Evolutionary conservation across 2,888 invertebrate species (phyloP).

Genomic region (Cynaeus angustus): DNA sequence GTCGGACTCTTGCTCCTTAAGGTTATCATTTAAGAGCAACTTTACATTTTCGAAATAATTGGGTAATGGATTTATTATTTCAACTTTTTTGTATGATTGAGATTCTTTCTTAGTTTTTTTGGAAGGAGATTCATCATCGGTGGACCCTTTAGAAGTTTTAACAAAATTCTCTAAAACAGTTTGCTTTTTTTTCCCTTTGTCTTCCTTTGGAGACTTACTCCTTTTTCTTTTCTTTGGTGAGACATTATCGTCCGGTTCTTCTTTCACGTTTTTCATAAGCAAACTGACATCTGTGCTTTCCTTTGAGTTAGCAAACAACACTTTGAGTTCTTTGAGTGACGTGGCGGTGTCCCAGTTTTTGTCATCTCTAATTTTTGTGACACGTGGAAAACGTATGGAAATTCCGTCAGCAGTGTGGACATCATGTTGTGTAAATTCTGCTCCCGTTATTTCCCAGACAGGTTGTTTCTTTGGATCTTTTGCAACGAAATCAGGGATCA

Average conservation of each 20-base stretch:
- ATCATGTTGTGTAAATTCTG: slow-evolving; percentile 84
- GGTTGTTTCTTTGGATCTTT: slow-evolving; percentile 88
- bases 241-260: neutral
- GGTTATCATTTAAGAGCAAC: slow-evolving; percentile 67
- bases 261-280: slow-evolving; percentile 64
- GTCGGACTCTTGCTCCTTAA: slow-evolving; percentile 63
- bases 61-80: slow-evolving; percentile 70
- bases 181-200: slow-evolving; percentile 3
- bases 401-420: slow-evolving; percentile 95
- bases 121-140: slow-evolving; percentile 2
- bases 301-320: slow-evolving; percentile 81
- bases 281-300: slow-evolving; percentile 77
- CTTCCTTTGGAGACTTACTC: neutral
- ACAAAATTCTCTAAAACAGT: slow-evolving; percentile 3
- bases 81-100: slow-evolving; percentile 41
- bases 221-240: slow-evolving; percentile 28
- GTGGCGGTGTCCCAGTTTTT: slow-evolving; percentile 91
- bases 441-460: slow-evolving; percentile 96
- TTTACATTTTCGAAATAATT: slow-evolving; percentile 73
- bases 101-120: neutral
- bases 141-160: neutral
- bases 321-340: slow-evolving; percentile 81
- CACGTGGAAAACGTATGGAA: slow-evolving; percentile 94
- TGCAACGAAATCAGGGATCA: slow-evolving; percentile 93
- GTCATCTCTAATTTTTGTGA: slow-evolving; percentile 87